Base-by-base conservation (phyloP, 1,140 invertebrate species). In the Ganaspis sp. region DNA sequence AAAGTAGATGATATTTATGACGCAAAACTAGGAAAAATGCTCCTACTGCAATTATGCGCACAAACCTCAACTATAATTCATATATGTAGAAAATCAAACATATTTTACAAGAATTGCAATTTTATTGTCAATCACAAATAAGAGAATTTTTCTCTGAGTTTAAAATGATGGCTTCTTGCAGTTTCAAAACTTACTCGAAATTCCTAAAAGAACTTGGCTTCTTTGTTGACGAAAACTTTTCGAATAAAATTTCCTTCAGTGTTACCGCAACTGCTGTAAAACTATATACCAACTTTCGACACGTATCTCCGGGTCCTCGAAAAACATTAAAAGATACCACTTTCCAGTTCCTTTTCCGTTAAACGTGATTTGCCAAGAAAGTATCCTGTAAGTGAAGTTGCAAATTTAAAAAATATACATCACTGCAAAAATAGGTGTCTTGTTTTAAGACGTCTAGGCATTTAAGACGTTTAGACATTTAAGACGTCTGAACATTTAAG, bases 201-300 rank as follows among this genome's bases (percentile, higher is more conserved):
- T 3, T 34, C 29, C 29, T 34, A 34, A 34, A 34, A 34, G 29
- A 34, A 34, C 8, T 21, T 17, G 21, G 9, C 11, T 58, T 15
- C 49, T n/a, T 9, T 29, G 71, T 72, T 72, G 29, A 49, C 21
- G 40, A 72, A 72, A 72, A 72, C 19, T 72, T 72, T 45, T 49
- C 40, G 71, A 53, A 72, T 53, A 72, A 53, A 72, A 72, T 53
- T 72, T 53, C 42, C 29, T 49, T 21, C 23, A 72, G n/a, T 42
- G 9, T 26, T n/a, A 29, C 12, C 58, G n/a, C 58, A 64, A 64
- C 58, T 64, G 29, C 23, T 29, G 23, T 26, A 64, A 49, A 12
- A 45, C n/a, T 45, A 45, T 45, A 45, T 17, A 49, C n/a, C 15
- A 72, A 53, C 71, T 72, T 72, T 72, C 49, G 42, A 34, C 40